Evolutionary conservation across 2,888 invertebrate species (phyloP).

Genomic region (Morpho helenor): DNA sequence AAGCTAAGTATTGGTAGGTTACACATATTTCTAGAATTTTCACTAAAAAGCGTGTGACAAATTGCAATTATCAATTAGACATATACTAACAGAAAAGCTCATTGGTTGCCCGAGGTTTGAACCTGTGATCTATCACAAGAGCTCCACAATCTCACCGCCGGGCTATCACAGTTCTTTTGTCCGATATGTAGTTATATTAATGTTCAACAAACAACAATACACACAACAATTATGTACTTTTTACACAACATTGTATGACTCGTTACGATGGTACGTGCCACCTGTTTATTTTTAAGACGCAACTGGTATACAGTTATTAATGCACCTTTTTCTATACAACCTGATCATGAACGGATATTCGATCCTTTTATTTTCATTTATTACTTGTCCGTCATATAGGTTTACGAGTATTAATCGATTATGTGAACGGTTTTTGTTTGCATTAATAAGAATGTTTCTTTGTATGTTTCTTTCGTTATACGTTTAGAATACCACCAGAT

Average conservation of each 20-base stretch:
- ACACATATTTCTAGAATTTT: no score
- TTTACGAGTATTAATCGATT: conserved; percentile 7
- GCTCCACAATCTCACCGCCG: no score
- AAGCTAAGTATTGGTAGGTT: no score
- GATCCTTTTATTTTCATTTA: conserved; percentile 17
- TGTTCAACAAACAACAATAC: conserved; percentile 1
- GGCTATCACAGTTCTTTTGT: no score
- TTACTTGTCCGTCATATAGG: conserved; percentile 8
- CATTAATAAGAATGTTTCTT: conserved; percentile 3
- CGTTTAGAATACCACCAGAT: neutral
- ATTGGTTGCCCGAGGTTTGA: no score
- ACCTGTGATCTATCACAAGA: no score
- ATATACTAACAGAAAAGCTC: no score
- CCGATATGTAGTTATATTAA: neutral
- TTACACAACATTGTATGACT: conserved; percentile 1
- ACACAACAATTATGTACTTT: neutral
- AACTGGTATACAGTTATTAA: conserved; percentile 15
- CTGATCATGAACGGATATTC: conserved; percentile 18
- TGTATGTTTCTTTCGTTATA: neutral
- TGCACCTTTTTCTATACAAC: conserved; percentile 20
- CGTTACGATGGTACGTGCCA: conserved; percentile 23
- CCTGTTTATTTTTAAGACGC: conserved; percentile 19
- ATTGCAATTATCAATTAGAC: no score
- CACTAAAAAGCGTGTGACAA: no score
- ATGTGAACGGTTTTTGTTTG: conserved; percentile 12